phyloP scores from a whole-genome alignment of 2,113 vertebrate genomes.

The Castor canadensis region DNA sequence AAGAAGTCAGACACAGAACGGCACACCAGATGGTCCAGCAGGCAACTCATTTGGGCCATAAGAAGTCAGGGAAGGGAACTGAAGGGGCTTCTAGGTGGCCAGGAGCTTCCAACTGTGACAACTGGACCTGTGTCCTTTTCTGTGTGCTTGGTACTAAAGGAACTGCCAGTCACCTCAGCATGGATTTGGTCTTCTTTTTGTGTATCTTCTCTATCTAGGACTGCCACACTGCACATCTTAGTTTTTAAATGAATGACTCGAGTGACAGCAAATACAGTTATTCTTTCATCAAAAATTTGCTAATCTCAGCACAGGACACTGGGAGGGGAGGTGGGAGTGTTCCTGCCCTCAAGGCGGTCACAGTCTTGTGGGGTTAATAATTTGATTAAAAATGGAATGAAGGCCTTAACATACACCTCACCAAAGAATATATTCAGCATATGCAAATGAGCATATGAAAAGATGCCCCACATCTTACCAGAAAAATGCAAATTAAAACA shows the following conservation, averaged over 20 bases:
- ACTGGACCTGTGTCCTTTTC: neutral
- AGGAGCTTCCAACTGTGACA: neutral
- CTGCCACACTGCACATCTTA: neutral
- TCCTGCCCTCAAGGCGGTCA: neutral
- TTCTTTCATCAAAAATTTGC: constrained; percentile 14
- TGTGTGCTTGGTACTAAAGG: neutral
- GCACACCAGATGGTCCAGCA: neutral
- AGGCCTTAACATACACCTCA: neutral
- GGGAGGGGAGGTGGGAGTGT: rapidly evolving
- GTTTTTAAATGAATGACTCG: neutral
- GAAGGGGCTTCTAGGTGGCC: neutral
- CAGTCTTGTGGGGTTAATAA: neutral
- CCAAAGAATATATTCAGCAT: neutral
- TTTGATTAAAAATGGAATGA: neutral
- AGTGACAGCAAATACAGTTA: neutral
- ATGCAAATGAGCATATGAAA: neutral
- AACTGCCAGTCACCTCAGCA: neutral
- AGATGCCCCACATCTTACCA: neutral
- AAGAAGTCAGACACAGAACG: neutral
- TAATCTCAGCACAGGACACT: neutral
- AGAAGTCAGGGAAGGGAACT: neutral
- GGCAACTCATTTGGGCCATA: neutral
- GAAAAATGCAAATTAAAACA: neutral
- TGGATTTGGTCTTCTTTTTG: neutral
- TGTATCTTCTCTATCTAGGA: constrained; percentile 31